Percentiles rank a stretch among this genome's conserved stretches.
These are phyloP conservation scores for Bufotes viridis DNA, from an alignment of 2,797 vertebrate species.

Conservation along the genomic window DNA sequence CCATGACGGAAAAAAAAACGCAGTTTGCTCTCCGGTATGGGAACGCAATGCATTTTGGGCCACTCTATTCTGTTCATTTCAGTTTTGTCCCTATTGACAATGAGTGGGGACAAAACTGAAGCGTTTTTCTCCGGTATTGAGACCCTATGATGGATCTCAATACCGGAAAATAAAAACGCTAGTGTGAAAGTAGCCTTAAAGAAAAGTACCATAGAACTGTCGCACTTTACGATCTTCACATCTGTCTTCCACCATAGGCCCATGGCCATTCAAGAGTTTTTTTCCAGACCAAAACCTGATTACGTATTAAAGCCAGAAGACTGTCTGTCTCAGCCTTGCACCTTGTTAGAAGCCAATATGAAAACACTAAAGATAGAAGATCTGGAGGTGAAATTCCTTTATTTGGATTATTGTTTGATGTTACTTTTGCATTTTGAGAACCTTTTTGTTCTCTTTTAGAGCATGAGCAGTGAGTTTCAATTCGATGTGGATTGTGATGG, in stretches of 20 bases:
- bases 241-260: conserved; percentile 68
- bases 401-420: not conserved
- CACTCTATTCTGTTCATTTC: too few relatives aligned
- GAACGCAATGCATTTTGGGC: too few relatives aligned
- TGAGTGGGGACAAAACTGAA: too few relatives aligned
- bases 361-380: conserved; percentile 34
- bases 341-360: conserved; percentile 78
- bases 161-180: too few relatives aligned
- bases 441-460: conserved; percentile 65
- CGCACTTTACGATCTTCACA: not conserved
- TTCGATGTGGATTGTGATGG: conserved; percentile 66
- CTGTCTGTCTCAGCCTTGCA: conserved; percentile 70
- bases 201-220: not conserved
- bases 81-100: too few relatives aligned
- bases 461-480: conserved; percentile 68
- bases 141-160: too few relatives aligned
- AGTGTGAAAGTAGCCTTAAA: too few relatives aligned
- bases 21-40: too few relatives aligned
- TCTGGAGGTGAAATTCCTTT: conserved; percentile 28
- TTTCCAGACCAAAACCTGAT: conserved; percentile 81
- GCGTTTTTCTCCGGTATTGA: too few relatives aligned
- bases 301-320: conserved; percentile 74
- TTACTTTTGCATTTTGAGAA: not conserved
- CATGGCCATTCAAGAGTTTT: conserved; percentile 81
- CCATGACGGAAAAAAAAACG: too few relatives aligned